Base-by-base conservation (phyloP, 2,888 invertebrate species). In the Drosophila putrida region DNA sequence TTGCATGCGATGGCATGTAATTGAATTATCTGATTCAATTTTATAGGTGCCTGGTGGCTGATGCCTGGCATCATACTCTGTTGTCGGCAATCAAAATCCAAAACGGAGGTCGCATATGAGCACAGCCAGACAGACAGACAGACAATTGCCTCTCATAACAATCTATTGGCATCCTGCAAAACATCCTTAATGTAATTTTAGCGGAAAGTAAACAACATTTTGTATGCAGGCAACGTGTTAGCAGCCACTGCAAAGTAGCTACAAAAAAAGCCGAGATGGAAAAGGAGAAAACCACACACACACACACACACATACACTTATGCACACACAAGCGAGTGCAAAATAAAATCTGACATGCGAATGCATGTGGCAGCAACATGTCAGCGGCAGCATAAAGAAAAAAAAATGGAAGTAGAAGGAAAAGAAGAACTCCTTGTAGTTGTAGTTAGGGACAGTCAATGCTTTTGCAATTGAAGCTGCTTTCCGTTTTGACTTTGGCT, bases 131-230 rank as follows among this genome's bases (percentile, higher is more conserved):
- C 43, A 20, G 20, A 20, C 20, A 43, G 46, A 58, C 43, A 58
- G 49, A 69, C 53, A 71, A 59, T 47, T 76, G 78, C 53, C 64
- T 62, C 72, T 64, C 68, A 75, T 78, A 85, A 88, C 86, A 88
- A 88, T 88, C 82, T 83, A 85, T 83, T 85, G 86, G 82, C 82
- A 86, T 85, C 85, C 88, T 83, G 81, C 65, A 88, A 86, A 88
- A 83, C 88, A 86, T 83, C 88, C 88, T 85, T 87, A 90, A 90
- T 90, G 90, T 90, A 89, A 90, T 90, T 90, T 90, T 75, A 81
- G 87, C 89, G 87, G 83, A 81, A 80, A 77, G 87, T 88, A 86
- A 86, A 88, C 88, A 86, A 83, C 69, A 86, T 86, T 86, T 75
- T 71, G 88, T 83, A 88, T 88, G 88, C 85, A 86, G 54, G 68